A percentile compares a stretch with the other conserved stretches of the same genome.
Evolutionary conservation across 2,113 vertebrate genomes (phyloP).

Genomic region (Oryctolagus cuniculus): mOryCun1.1 NC_091433.1:175147501-175148000

Average conservation of each 20-base stretch:
- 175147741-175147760: not conserved
- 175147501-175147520: not conserved
- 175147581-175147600: not conserved
- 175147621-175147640: not conserved
- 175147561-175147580: not conserved
- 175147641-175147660: not conserved
- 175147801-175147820: constrained; percentile 16
- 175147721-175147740: not conserved
- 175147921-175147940: constrained; percentile 36
- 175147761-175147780: constrained; percentile 21
- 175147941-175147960: not conserved
- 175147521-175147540: not conserved
- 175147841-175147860: constrained; percentile 1
- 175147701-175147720: not conserved
- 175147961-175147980: too few relatives aligned
- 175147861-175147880: not conserved
- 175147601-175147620: not conserved
- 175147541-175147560: not conserved
- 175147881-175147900: not conserved
- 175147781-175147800: constrained; percentile 5
- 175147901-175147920: constrained; percentile 30
- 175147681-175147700: not conserved
- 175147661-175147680: not conserved
- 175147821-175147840: not conserved
- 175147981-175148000: too few relatives aligned